phyloP scores from a whole-genome alignment of 1,140 invertebrate species.

The Hermatobates lingyangjiaoensis region DNA sequence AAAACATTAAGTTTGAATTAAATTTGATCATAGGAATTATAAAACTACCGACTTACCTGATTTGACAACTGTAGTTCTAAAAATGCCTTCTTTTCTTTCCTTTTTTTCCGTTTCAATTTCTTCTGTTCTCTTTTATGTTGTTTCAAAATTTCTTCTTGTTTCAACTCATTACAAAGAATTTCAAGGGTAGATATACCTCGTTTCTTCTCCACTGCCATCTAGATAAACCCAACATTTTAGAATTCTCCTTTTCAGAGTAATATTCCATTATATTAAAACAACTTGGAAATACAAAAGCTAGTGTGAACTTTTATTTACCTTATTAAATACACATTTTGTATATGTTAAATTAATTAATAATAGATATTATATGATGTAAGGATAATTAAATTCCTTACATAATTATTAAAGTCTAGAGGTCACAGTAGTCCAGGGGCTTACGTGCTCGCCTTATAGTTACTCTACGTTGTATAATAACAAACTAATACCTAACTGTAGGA shows the following conservation, averaged over 20 bases:
- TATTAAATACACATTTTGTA: neutral
- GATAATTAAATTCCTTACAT: too few relatives aligned
- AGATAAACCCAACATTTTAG: conserved; percentile 2
- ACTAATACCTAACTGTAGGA: too few relatives aligned
- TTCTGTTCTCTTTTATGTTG: conserved; percentile 70
- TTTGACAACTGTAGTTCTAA: too few relatives aligned
- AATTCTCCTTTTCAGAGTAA: neutral
- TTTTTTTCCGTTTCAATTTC: conserved; percentile 64
- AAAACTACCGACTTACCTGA: too few relatives aligned
- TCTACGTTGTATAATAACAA: too few relatives aligned
- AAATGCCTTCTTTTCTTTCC: conserved; percentile 42
- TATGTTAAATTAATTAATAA: neutral
- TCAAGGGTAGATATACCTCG: conserved; percentile 73
- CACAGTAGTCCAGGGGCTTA: too few relatives aligned
- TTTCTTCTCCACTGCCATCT: conserved; percentile 72
- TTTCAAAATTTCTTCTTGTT: conserved; percentile 61
- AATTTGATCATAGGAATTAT: too few relatives aligned
- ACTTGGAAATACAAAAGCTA: neutral
- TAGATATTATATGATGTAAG: too few relatives aligned
- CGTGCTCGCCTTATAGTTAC: too few relatives aligned
- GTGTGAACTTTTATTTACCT: neutral
- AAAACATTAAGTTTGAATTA: too few relatives aligned
- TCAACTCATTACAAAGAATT: conserved; percentile 59
- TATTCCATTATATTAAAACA: neutral
- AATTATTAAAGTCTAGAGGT: too few relatives aligned